Percentiles rank a stretch among this genome's conserved stretches.
These are phyloP conservation scores for Engystomops pustulosus DNA, from an alignment of 2,113 vertebrate genomes.

Conservation along the genomic window DNA sequence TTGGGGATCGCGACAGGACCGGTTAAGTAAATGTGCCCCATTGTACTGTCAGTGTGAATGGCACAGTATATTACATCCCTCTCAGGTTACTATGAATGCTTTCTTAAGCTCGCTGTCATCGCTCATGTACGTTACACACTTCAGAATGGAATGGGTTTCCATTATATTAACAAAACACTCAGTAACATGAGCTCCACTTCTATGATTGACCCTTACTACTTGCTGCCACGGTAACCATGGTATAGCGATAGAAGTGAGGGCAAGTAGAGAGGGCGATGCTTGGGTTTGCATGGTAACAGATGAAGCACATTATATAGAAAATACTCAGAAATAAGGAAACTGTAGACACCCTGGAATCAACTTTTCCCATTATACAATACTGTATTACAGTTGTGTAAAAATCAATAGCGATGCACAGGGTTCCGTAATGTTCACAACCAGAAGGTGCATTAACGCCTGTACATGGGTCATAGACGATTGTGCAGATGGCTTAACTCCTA, in stretches of 20 bases:
- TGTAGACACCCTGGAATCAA: too few relatives aligned
- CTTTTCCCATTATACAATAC: too few relatives aligned
- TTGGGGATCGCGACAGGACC: too few relatives aligned
- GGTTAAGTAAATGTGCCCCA: too few relatives aligned
- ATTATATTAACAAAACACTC: slow-evolving; percentile 2
- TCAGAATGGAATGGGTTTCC: not conserved
- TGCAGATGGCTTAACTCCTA: too few relatives aligned
- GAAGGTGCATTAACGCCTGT: too few relatives aligned
- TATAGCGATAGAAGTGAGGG: not conserved
- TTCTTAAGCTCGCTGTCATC: not conserved
- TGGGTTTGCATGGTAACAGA: slow-evolving; percentile 31
- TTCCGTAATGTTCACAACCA: too few relatives aligned
- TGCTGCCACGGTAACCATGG: slow-evolving; percentile 13
- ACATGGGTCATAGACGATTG: too few relatives aligned
- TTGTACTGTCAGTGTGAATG: too few relatives aligned
- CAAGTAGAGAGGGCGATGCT: not conserved
- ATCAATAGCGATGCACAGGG: too few relatives aligned
- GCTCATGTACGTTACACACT: not conserved
- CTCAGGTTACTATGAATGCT: not conserved
- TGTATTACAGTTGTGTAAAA: too few relatives aligned
- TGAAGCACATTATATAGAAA: not conserved
- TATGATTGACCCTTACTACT: slow-evolving; percentile 13
- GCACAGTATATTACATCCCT: not conserved
- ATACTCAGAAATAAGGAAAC: too few relatives aligned
- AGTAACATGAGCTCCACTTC: not conserved